These are phyloP conservation scores for Callocephalon fimbriatum DNA, from an alignment of 2,113 vertebrate species.

Conservation along the genomic window DNA sequence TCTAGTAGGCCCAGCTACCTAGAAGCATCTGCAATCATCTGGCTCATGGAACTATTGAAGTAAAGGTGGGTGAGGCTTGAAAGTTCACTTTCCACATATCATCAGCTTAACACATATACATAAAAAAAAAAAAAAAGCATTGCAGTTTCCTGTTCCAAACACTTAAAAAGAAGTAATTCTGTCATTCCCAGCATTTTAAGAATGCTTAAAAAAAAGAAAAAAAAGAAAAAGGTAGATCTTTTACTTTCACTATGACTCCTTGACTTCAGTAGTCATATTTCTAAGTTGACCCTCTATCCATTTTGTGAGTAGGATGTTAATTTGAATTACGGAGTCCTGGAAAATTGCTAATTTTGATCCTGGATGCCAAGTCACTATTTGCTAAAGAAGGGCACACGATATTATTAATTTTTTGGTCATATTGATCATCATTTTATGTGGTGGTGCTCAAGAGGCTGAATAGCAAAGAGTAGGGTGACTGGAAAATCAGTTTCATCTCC, in stretches of 20 bases:
- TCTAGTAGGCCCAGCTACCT: background rate
- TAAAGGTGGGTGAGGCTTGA: background rate
- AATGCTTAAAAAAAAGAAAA: background rate
- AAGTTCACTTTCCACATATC: background rate
- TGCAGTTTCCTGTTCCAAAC: background rate
- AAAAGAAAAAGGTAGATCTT: background rate
- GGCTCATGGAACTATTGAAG: background rate
- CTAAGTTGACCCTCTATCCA: background rate
- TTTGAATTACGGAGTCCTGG: background rate
- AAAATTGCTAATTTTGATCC: background rate
- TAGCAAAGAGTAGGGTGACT: background rate
- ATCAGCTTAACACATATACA: background rate
- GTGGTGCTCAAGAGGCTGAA: background rate
- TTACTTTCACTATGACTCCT: background rate
- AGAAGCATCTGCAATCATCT: slow-evolving; percentile 24
- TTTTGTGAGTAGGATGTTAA: background rate
- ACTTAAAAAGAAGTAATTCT: background rate
- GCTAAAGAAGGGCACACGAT: background rate
- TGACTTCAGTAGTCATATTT: background rate
- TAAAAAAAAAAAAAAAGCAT: background rate
- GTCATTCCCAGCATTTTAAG: background rate
- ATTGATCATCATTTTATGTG: background rate
- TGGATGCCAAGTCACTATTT: background rate
- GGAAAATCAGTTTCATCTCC: background rate
- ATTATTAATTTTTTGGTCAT: background rate